phyloP scores from a whole-genome alignment of 2,797 vertebrate species.

The Megalops cyprinoides region DNA sequence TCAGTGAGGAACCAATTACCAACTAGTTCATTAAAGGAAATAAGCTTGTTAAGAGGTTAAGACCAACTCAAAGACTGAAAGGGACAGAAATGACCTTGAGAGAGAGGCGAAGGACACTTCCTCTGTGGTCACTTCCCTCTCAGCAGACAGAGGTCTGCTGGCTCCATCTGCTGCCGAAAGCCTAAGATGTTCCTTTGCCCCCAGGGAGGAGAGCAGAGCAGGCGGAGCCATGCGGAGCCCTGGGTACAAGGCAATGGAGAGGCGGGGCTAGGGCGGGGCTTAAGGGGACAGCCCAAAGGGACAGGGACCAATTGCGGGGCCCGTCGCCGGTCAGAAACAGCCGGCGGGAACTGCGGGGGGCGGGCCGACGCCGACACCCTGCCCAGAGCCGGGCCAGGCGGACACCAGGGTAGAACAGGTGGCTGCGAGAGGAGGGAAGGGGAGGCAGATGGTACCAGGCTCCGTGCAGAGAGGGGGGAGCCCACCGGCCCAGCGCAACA shows the following conservation, averaged over 20 bases:
- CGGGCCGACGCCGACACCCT: not conserved
- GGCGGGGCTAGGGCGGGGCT: too few relatives aligned
- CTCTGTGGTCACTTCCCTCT: not conserved
- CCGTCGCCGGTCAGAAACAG: conserved; percentile 20
- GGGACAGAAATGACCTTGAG: not conserved
- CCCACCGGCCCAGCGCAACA: not conserved
- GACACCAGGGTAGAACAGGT: conserved; percentile 30
- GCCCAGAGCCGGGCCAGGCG: not conserved
- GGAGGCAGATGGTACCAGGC: conserved; percentile 28
- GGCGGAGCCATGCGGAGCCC: not conserved
- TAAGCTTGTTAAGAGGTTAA: not conserved
- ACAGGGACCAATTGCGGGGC: not conserved
- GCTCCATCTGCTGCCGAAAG: not conserved
- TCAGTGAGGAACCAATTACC: not conserved
- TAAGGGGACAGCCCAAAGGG: too few relatives aligned
- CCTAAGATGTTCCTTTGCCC: conserved; percentile 14
- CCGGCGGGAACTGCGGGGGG: conserved; percentile 11
- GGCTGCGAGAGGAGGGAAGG: conserved; percentile 31
- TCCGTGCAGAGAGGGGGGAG: conserved; percentile 10
- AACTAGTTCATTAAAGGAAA: not conserved
- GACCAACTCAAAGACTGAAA: not conserved
- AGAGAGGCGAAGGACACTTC: not conserved
- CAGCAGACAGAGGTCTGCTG: not conserved
- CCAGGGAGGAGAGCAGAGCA: not conserved
- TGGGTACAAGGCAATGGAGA: not conserved